Evolutionary conservation across 1,140 invertebrate species (phyloP).

Genomic region (Hesperophylax magnus): DNA sequence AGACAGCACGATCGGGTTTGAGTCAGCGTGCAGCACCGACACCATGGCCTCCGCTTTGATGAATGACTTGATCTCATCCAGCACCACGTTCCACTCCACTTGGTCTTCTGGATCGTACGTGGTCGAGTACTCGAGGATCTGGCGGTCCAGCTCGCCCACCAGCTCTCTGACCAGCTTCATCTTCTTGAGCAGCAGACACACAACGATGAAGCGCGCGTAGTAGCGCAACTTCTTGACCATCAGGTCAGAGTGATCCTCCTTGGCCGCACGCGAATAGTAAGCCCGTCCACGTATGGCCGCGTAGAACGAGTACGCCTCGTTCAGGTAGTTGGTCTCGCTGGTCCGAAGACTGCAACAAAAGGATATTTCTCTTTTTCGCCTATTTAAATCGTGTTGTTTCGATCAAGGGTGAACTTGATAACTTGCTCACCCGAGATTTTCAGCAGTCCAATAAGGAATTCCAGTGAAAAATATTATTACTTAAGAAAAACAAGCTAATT

Average conservation of each 20-base stretch:
- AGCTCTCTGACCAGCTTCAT: conserved; percentile 95
- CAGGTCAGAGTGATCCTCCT: conserved; percentile 94
- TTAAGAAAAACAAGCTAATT: too few species aligned
- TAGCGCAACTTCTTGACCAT: conserved; percentile 98
- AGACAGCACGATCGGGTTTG: conserved; percentile 82
- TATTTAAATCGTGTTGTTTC: not conserved
- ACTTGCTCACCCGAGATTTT: too few species aligned
- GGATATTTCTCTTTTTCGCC: conserved; percentile 5
- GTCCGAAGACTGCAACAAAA: conserved; percentile 83
- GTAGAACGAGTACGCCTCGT: conserved; percentile 97
- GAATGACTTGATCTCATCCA: conserved; percentile 96
- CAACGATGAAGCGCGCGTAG: conserved; percentile 97
- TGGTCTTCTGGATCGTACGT: conserved; percentile 97
- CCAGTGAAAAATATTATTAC: too few species aligned
- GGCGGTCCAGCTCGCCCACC: conserved; percentile 90
- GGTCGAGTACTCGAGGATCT: conserved; percentile 94
- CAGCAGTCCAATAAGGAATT: too few species aligned
- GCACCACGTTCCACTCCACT: conserved; percentile 94
- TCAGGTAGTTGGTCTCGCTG: conserved; percentile 96
- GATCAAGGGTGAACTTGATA: too few species aligned
- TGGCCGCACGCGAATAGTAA: conserved; percentile 94
- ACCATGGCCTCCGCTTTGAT: conserved; percentile 93
- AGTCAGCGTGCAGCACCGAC: conserved; percentile 87
- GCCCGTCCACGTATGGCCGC: conserved; percentile 93
- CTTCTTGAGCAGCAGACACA: conserved; percentile 94